Conservation (phyloP, 1,140 invertebrate genomes). For the Ostrea edulis region DNA sequence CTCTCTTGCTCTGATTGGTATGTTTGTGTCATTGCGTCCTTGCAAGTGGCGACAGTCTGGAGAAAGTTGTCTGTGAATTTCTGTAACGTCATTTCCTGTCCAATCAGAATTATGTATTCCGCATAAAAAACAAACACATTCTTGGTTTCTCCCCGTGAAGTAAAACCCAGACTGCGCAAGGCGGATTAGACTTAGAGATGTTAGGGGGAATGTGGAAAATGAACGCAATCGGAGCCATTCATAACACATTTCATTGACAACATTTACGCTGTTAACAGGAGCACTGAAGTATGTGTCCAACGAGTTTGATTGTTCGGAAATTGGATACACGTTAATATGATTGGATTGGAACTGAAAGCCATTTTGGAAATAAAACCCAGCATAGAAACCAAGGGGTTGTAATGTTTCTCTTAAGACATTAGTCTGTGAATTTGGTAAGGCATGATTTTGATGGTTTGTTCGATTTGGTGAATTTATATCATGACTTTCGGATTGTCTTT, state of each 20-base stretch:
- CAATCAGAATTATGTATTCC: neutral
- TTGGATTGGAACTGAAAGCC: too few species aligned
- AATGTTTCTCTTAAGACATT: neutral
- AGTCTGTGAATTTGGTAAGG: neutral
- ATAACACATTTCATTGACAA: neutral
- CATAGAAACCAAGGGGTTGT: too few species aligned
- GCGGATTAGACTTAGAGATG: neutral
- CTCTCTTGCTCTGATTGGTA: constrained; percentile 13
- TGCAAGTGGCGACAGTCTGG: constrained; percentile 25
- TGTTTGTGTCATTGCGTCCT: neutral
- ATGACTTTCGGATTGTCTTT: neutral
- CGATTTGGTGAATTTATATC: too few species aligned
- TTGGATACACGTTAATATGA: too few species aligned
- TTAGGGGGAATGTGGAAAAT: constrained; percentile 13
- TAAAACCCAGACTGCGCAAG: constrained; percentile 40
- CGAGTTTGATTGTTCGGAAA: too few species aligned
- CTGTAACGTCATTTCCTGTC: neutral
- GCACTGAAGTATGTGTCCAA: too few species aligned
- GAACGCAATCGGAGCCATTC: constrained; percentile 29
- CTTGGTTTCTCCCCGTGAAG: neutral
- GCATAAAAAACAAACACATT: constrained; percentile 36
- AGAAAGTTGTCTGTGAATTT: constrained; percentile 1
- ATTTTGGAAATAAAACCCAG: too few species aligned
- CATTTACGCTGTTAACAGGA: neutral
- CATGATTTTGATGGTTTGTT: neutral